Percentiles rank a stretch among this genome's conserved stretches.
These are phyloP conservation scores for Corticium candelabrum DNA, from an alignment of 37 sponge, comb jelly and placozoan species.

Conservation along the genomic window DNA sequence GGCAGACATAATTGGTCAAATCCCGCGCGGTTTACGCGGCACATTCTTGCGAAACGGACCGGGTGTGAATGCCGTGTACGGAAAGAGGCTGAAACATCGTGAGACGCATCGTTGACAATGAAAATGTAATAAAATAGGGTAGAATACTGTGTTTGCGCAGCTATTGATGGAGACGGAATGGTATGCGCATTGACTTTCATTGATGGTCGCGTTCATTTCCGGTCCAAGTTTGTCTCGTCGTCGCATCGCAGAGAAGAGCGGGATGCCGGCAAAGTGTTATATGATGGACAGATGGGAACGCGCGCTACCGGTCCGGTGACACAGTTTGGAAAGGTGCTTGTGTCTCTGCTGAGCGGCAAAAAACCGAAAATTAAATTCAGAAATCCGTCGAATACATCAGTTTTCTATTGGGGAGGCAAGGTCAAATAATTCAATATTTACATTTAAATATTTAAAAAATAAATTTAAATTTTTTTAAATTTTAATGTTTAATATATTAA, in stretches of 20 bases:
- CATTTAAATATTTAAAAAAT: not conserved
- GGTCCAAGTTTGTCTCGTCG: slow-evolving; percentile 54
- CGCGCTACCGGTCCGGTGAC: slow-evolving; percentile 3
- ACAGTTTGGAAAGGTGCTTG: slow-evolving; percentile 27
- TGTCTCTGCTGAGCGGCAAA: slow-evolving; percentile 22
- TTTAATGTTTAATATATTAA: no score
- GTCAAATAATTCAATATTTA: slow-evolving; percentile 11
- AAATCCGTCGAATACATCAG: slow-evolving; percentile 87
- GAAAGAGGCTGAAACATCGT: slow-evolving; percentile 68
- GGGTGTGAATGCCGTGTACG: slow-evolving; percentile 69
- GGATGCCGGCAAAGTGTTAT: slow-evolving; percentile 35
- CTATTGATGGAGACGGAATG: slow-evolving; percentile 97
- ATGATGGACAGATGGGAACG: slow-evolving; percentile 78
- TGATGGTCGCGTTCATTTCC: slow-evolving; percentile 63
- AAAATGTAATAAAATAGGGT: not conserved
- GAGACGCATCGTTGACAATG: slow-evolving; percentile 7
- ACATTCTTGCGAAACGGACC: slow-evolving; percentile 80
- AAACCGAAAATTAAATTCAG: slow-evolving; percentile 48
- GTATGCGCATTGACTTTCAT: slow-evolving; percentile 66
- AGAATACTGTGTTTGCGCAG: slow-evolving; percentile 13
- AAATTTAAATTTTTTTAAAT: not conserved
- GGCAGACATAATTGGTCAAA: slow-evolving; percentile 48
- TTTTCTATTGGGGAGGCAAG: slow-evolving; percentile 90
- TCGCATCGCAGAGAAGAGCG: slow-evolving; percentile 48
- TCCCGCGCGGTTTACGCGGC: slow-evolving; percentile 49